Evolutionary conservation across 2,797 vertebrate genomes (phyloP).

Genomic region (Coreius guichenoti): DNA sequence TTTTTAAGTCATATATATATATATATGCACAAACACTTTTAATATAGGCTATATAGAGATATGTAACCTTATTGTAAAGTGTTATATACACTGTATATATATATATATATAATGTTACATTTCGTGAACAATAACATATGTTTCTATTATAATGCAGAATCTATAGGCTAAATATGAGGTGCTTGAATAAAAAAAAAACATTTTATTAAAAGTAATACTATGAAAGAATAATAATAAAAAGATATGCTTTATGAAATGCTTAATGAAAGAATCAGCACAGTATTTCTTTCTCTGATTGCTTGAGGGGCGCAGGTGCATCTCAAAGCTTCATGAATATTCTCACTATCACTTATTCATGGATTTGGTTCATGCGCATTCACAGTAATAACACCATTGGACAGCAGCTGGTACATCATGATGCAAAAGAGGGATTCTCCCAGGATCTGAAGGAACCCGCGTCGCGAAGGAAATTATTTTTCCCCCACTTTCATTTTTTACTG

Average conservation of each 20-base stretch:
- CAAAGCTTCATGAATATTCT: slow-evolving; percentile 76
- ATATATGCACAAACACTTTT: too few relatives aligned
- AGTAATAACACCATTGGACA: slow-evolving; percentile 66
- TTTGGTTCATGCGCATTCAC: slow-evolving; percentile 67
- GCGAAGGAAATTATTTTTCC: not conserved
- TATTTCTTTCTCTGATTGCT: slow-evolving; percentile 49
- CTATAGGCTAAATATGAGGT: not conserved
- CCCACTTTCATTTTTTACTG: not conserved
- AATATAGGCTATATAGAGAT: too few relatives aligned
- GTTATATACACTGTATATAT: too few relatives aligned
- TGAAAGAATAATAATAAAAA: not conserved
- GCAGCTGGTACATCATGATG: slow-evolving; percentile 42
- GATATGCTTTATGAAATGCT: too few relatives aligned
- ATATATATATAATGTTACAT: too few relatives aligned
- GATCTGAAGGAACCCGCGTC: slow-evolving; percentile 27
- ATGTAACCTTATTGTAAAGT: too few relatives aligned
- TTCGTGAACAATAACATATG: too few relatives aligned
- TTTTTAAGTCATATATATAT: too few relatives aligned
- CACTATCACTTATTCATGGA: slow-evolving; percentile 71
- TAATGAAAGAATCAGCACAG: not conserved
- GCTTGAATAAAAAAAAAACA: not conserved
- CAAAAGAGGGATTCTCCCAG: slow-evolving; percentile 41
- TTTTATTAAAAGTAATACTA: not conserved
- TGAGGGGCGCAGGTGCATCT: slow-evolving; percentile 71
- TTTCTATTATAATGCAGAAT: not conserved